These are phyloP conservation scores for Caenorhabditis becei DNA, from an alignment of 2,888 invertebrate genomes.

Conservation along the genomic window DNA sequence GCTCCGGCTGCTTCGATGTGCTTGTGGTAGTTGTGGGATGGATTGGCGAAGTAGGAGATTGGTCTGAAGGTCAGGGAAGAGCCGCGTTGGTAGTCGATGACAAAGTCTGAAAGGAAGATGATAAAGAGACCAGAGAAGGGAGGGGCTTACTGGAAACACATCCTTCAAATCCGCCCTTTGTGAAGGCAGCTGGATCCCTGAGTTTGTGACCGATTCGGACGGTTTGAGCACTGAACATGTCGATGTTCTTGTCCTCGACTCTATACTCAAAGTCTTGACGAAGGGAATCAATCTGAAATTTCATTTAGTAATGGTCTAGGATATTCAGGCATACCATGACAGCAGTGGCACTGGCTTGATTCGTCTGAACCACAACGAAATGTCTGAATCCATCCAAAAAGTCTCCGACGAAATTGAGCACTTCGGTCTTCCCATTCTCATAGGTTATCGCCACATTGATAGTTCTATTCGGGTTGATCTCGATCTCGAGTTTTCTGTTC, in stretches of 20 bases:
- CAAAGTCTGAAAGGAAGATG: conserved; percentile 62
- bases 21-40: conserved; percentile 27
- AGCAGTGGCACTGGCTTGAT: conserved; percentile 52
- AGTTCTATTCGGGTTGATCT: conserved; percentile 72
- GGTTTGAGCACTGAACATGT: conserved; percentile 56
- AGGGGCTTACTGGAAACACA: conserved; percentile 67
- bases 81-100: conserved; percentile 71
- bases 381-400: conserved; percentile 77
- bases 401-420: conserved; percentile 70
- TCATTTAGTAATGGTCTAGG: not conserved
- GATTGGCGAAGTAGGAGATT: conserved; percentile 50
- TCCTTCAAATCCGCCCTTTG: conserved; percentile 60
- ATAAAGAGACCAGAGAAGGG: not conserved
- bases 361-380: conserved; percentile 73
- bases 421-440: conserved; percentile 59
- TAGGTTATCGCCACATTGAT: conserved; percentile 67
- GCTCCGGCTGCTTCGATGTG: conserved; percentile 7
- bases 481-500: conserved; percentile 69
- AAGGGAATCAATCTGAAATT: conserved; percentile 65
- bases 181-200: conserved; percentile 50
- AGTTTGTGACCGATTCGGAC: conserved; percentile 52
- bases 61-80: conserved; percentile 51
- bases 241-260: conserved; percentile 38
- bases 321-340: conserved; percentile 56
- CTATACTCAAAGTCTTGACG: conserved; percentile 60